These are phyloP conservation scores for Pandion haliaetus DNA, from an alignment of 2,113 vertebrate genomes.

Conservation along the genomic window DNA sequence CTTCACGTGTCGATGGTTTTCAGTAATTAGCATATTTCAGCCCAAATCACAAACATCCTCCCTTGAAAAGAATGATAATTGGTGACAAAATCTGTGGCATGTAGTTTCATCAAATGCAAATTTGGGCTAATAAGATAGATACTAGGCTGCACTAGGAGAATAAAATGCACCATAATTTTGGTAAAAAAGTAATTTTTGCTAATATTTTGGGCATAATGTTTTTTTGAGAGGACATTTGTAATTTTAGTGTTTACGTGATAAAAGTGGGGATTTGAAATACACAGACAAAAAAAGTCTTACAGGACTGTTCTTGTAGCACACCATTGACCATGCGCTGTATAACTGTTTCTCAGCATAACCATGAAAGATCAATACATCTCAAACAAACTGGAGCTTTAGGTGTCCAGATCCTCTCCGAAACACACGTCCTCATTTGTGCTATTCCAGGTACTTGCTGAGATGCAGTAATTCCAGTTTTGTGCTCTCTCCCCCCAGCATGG, in stretches of 20 bases:
- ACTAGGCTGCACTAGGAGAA: background rate
- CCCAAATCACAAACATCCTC: slow-evolving; percentile 44
- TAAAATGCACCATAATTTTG: background rate
- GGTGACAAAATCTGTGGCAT: slow-evolving; percentile 45
- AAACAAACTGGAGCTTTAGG: background rate
- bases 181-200: background rate
- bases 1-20: slow-evolving; percentile 42
- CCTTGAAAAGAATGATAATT: slow-evolving; percentile 46
- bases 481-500: background rate
- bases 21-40: slow-evolving; percentile 41
- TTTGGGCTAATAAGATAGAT: background rate
- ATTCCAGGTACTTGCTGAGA: background rate
- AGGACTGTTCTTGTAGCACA: background rate
- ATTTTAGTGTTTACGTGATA: background rate
- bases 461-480: background rate
- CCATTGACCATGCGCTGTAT: background rate
- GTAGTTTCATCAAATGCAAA: slow-evolving; percentile 53
- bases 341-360: background rate
- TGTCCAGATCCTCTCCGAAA: background rate
- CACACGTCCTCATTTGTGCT: background rate
- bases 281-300: background rate
- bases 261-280: background rate
- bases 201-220: background rate
- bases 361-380: background rate
- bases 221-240: background rate